Conservation (phyloP, 2,113 vertebrate species). For the Carassius gibelio region DNA sequence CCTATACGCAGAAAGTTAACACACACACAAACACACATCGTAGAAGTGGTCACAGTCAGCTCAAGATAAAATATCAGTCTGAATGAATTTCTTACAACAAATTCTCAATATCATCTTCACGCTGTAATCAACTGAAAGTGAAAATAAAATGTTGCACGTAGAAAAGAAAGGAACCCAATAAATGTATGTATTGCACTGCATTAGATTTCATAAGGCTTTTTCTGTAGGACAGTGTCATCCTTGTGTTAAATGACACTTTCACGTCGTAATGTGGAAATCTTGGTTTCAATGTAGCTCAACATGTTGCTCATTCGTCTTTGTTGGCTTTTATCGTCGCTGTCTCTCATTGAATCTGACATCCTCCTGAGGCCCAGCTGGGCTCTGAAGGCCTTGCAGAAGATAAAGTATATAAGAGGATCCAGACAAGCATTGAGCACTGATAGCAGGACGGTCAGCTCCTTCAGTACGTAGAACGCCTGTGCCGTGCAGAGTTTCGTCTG, state of each 20-base stretch:
- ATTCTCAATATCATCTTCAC: background rate
- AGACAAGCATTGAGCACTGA: conserved; percentile 73
- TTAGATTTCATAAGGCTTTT: background rate
- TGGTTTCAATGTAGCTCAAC: conserved; percentile 35
- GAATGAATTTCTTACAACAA: background rate
- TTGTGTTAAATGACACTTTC: conserved; percentile 14
- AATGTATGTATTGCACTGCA: background rate
- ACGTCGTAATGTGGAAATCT: conserved; percentile 7
- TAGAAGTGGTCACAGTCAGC: background rate
- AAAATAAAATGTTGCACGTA: background rate
- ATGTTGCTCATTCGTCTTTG: conserved; percentile 11
- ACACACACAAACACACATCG: too few relatives aligned
- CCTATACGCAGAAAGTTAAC: too few relatives aligned
- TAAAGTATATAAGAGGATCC: conserved; percentile 76
- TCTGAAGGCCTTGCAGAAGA: conserved; percentile 73
- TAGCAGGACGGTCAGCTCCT: conserved; percentile 67
- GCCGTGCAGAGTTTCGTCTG: conserved; percentile 13
- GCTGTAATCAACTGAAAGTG: background rate
- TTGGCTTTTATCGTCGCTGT: background rate
- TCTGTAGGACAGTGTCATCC: background rate
- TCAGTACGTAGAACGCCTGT: conserved; percentile 61
- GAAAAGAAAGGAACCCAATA: background rate
- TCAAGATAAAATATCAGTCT: background rate
- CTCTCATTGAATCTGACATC: too few relatives aligned
- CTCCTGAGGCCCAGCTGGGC: conserved; percentile 49